These are phyloP conservation scores for Tetramorium alpestre DNA, from an alignment of 1,140 invertebrate species.

Conservation along the genomic window DNA sequence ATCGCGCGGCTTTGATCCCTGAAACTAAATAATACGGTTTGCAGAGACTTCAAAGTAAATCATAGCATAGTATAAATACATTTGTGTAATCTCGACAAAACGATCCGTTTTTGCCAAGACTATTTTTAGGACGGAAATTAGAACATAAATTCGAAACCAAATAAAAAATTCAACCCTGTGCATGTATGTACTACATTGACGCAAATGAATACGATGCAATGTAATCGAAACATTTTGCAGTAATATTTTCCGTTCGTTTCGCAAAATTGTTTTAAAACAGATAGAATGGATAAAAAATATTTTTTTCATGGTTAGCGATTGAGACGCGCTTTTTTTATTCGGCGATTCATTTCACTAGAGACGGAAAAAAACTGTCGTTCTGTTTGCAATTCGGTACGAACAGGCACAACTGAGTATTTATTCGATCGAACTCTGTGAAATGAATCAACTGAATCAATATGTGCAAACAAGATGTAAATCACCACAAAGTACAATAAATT, in stretches of 20 bases:
- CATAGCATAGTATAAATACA: not conserved
- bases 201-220: not conserved
- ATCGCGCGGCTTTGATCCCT: constrained; percentile 8
- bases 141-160: not conserved
- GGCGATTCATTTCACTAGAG: not conserved
- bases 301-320: not conserved
- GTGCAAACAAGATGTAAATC: constrained; percentile 16
- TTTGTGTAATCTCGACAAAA: constrained; percentile 16
- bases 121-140: not conserved
- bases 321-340: constrained; percentile 1
- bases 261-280: constrained; percentile 9
- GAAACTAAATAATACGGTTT: constrained; percentile 36
- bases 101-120: not conserved
- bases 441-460: not conserved
- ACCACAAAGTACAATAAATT: not conserved
- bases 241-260: not conserved
- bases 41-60: constrained; percentile 13
- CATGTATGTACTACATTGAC: not conserved
- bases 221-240: not conserved
- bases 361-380: not conserved
- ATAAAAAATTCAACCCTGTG: not conserved
- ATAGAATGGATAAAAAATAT: not conserved
- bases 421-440: not conserved
- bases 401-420: not conserved
- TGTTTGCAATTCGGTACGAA: not conserved